These are phyloP conservation scores for Hylaeus volcanicus DNA, from an alignment of 1,140 invertebrate species.

Conservation along the genomic window DNA sequence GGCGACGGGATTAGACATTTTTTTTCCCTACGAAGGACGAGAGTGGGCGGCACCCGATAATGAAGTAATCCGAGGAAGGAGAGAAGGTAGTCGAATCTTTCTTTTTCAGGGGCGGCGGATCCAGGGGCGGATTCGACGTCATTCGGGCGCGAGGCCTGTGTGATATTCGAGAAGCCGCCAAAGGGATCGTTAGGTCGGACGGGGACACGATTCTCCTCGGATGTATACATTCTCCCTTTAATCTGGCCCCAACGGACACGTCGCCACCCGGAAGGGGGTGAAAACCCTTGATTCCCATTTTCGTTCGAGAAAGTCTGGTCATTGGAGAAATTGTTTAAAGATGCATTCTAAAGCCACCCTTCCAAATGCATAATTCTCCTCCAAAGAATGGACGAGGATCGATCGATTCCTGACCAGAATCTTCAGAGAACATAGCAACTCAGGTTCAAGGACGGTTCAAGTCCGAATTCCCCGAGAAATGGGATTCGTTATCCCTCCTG, in stretches of 20 bases:
- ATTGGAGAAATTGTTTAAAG: background rate
- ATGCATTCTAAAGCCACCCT: too few species aligned
- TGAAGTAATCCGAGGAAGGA: slow-evolving; percentile 61
- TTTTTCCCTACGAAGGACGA: background rate
- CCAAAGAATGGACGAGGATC: too few species aligned
- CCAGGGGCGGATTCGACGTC: slow-evolving; percentile 29
- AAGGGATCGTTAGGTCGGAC: slow-evolving; percentile 61
- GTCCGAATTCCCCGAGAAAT: background rate
- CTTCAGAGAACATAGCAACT: background rate
- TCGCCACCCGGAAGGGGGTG: background rate
- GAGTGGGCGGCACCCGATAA: slow-evolving; percentile 56
- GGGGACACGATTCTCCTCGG: slow-evolving; percentile 45
- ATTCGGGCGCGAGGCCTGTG: slow-evolving; percentile 43
- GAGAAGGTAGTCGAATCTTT: slow-evolving; percentile 36
- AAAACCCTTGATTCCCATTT: background rate
- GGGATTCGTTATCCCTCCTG: slow-evolving; percentile 4
- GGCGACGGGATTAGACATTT: slow-evolving; percentile 15
- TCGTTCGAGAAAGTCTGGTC: background rate
- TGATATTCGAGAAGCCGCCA: slow-evolving; percentile 64
- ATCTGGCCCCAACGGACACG: slow-evolving; percentile 25
- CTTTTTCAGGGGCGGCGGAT: slow-evolving; percentile 39
- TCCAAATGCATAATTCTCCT: too few species aligned
- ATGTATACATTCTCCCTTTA: slow-evolving; percentile 50
- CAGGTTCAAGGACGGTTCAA: slow-evolving; percentile 2
- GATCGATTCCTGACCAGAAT: background rate